Base-by-base conservation (phyloP, 2,888 invertebrate species). In the Leptinotarsa peninsularis region DNA sequence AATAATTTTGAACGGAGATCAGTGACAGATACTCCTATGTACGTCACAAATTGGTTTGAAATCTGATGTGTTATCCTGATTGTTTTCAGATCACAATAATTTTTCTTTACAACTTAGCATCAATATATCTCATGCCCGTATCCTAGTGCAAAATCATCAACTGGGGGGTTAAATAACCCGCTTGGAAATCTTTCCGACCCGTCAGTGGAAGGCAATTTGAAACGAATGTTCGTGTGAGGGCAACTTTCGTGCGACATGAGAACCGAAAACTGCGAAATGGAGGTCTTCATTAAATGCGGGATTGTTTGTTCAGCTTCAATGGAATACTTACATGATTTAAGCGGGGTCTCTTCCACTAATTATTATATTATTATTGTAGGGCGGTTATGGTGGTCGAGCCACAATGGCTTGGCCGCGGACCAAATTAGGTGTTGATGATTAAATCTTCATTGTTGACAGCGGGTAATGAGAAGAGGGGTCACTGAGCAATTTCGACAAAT, bases 291-390 rank as follows among this genome's bases (percentile, higher is more conserved):
- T 77, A 77, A 72, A 76, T 79, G 79, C 78, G 78, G 81, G 80
- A 80, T 68, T 81, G 81, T 81, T 81, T 81, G 80, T 80, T 77
- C 80, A 80, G 80, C 76, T 74, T 80, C 76, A 78, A 78, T 80
- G 72, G 71, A 73, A 78, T 67, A 80, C 72, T 76, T 52, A 54
- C 58, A 49, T 70, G 58, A 56, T 49, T 21, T 18, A 58, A 70
- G 49, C 56, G 56, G 70, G 69, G 70, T 63, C 70, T 14, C 58
- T 70, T 58, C 15, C 13, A 56, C 70, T 70, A 58, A 70, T 70
- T 70, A 70, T 58, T 70, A 49, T 58, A 56, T 58, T 70, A 56
- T 58, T 43, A n/a, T 70, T 33, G 54, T 33, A 49, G 70, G 70
- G 58, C 43, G 43, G 49, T 69, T 49, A 70, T 70, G 70, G 70